Evolutionary conservation across 1,140 invertebrate genomes (phyloP).

Genomic region (Diorhabda carinulata): DNA sequence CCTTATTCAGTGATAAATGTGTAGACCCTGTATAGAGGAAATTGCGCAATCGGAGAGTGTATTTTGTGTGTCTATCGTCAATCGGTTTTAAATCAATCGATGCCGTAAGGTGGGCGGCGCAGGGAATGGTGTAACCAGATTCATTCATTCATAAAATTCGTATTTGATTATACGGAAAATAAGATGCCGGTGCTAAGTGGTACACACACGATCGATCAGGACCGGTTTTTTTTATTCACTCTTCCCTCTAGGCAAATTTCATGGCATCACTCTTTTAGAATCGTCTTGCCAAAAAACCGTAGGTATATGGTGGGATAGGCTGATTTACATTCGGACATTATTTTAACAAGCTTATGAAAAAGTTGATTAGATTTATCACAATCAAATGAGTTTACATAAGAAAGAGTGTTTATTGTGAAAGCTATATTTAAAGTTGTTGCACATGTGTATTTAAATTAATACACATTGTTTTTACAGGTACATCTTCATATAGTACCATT

Average conservation of each 20-base stretch:
- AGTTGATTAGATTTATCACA: no score
- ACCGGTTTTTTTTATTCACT: neutral
- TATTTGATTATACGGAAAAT: conserved; percentile 1
- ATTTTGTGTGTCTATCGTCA: neutral
- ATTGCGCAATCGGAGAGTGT: neutral
- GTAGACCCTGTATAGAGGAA: neutral
- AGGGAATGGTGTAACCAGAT: conserved; percentile 1
- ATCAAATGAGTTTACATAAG: no score
- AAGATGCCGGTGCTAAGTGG: conserved; percentile 1
- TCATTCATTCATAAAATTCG: conserved; percentile 2
- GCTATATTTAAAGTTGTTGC: no score
- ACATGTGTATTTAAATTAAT: no score
- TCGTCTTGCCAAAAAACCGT: neutral
- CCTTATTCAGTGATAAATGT: neutral
- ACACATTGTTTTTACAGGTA: no score
- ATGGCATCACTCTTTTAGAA: neutral
- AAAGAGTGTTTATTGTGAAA: no score
- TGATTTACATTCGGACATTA: no score
- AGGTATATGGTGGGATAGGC: no score
- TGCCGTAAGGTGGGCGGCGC: neutral
- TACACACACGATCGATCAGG: neutral
- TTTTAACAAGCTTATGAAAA: no score
- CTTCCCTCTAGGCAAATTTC: neutral
- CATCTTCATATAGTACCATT: no score
- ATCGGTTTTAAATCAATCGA: neutral